These are phyloP conservation scores for Sminthurinus aureus DNA, from an alignment of 2,888 invertebrate genomes.

Conservation along the genomic window DNA sequence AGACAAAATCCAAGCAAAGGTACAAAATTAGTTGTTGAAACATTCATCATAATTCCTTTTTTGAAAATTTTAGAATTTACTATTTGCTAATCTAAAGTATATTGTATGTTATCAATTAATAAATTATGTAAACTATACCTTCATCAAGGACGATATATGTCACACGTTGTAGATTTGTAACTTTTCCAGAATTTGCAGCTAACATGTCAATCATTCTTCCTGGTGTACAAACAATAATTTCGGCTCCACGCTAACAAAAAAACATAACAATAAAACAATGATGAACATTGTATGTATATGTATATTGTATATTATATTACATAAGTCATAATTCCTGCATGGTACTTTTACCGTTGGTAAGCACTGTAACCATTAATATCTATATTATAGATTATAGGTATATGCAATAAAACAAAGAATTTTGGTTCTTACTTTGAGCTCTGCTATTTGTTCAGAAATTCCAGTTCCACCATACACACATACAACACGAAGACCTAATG, in stretches of 20 bases:
- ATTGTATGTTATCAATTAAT: no score
- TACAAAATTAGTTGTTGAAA: no score
- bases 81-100: no score
- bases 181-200: conserved; percentile 93
- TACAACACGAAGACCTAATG: conserved; percentile 83
- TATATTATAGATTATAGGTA: no score
- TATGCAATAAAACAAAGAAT: no score
- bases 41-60: no score
- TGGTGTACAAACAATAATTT: conserved; percentile 98
- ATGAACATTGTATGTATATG: not conserved
- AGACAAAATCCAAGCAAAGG: no score
- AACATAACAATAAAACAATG: not conserved
- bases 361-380: no score
- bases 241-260: conserved; percentile 76
- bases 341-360: not conserved
- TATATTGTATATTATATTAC: conserved; percentile 1
- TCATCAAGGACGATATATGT: conserved; percentile 98
- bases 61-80: no score
- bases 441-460: conserved; percentile 94
- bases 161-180: conserved; percentile 95
- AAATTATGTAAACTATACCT: conserved; percentile 46
- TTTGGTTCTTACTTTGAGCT: conserved; percentile 71
- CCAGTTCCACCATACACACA: conserved; percentile 99
- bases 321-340: not conserved
- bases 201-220: conserved; percentile 99